Evolutionary conservation across 2,113 vertebrate species (phyloP).

Genomic region (Jacana jacana): DNA sequence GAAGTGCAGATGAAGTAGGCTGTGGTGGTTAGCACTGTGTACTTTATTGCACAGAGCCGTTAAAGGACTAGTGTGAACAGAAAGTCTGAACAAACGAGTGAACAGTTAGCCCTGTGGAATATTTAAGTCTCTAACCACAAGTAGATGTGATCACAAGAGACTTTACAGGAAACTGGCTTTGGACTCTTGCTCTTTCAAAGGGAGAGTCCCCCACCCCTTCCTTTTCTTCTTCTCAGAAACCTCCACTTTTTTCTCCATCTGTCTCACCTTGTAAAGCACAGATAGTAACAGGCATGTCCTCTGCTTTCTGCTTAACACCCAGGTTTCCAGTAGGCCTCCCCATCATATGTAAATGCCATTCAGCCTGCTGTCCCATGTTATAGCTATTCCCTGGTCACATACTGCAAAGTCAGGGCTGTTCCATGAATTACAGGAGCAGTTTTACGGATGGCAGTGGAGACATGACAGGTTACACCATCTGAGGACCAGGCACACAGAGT

Average conservation of each 20-base stretch:
- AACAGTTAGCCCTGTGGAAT: not conserved
- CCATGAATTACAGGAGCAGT: not conserved
- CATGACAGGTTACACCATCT: not conserved
- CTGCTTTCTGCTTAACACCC: slow-evolving; percentile 25
- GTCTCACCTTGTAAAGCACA: slow-evolving; percentile 63
- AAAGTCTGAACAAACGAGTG: not conserved
- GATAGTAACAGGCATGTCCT: slow-evolving; percentile 37
- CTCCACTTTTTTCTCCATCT: slow-evolving; percentile 6
- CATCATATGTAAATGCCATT: slow-evolving; percentile 10
- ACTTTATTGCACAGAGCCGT: not conserved
- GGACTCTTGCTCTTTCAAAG: not conserved
- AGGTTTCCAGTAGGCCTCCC: slow-evolving; percentile 36
- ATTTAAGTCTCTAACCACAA: not conserved
- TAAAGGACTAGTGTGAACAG: not conserved
- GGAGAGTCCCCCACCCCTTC: slow-evolving; percentile 43
- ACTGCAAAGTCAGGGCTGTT: not conserved
- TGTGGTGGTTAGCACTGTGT: not conserved
- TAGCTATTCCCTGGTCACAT: slow-evolving; percentile 24
- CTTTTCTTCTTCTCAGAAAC: slow-evolving; percentile 52
- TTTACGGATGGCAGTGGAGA: not conserved
- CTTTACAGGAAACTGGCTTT: not conserved
- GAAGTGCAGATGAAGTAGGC: slow-evolving; percentile 27
- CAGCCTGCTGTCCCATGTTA: not conserved
- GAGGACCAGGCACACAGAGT: not conserved
- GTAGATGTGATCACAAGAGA: not conserved